Base-by-base conservation (phyloP, 2,797 vertebrate genomes). In the Sebastes taczanowskii region DNA sequence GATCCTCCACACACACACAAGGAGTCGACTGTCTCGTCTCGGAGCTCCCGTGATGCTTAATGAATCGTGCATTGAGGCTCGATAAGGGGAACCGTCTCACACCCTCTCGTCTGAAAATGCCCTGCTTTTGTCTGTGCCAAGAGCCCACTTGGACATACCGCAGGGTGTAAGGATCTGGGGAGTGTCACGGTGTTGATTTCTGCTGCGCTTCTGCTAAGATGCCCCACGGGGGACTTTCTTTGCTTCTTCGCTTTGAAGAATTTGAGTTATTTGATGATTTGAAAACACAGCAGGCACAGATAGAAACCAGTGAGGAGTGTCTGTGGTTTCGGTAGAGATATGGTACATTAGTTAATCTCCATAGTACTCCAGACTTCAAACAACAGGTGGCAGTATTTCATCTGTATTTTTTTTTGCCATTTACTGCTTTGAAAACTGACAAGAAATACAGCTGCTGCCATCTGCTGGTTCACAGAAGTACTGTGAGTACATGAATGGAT, bases 51-150 rank as follows among this genome's bases (percentile, higher is more conserved):
- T 72, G 75, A 77, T n/a, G 64, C 67, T 81, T 11, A 1, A 53
- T 84, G 83, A 86, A 75, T 89, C 27, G 30, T 14, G 74, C 79
- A 84, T 78, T 85, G 78, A 86, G 46, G 29, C 74, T 55, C 10
- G 25, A 64, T 42, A 69, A 63, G 27, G 27, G 32, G 22, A 42
- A 71, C 42, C 2, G 20, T 81, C 81, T 86, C 81, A 70, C 74
- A 61, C 83, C 74, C 79, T 82, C 83, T 82, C 6, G 20, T 87
- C 74, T 90, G 80, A 60, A 85, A 86, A 88, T 80, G 78, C 34
- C 79, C 61, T 1, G 73, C 80, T 52, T 62, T 65, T 63, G 78
- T 86, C 61, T 8, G 27, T 34, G 87, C 83, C 87, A 84, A 65
- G 76, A 84, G n/a, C 76, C 81, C 80, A 82, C 84, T 83, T 70